phyloP scores from a whole-genome alignment of 2,113 vertebrate species.

The Sciurus niger region DNA sequence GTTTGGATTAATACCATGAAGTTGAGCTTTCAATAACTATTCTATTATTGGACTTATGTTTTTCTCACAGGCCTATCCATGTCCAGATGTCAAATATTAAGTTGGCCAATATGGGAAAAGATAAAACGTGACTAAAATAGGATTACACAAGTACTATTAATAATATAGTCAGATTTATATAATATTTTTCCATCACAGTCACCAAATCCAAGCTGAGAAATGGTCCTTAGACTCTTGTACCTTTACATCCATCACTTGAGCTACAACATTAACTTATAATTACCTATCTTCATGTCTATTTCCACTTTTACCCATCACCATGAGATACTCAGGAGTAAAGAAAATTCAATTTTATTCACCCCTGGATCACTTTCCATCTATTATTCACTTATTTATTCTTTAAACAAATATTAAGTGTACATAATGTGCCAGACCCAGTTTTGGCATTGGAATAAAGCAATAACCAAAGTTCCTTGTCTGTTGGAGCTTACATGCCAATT shows the following conservation, averaged over 20 bases:
- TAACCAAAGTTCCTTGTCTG: background rate
- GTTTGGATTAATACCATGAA: background rate
- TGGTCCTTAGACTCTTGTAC: background rate
- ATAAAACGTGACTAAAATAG: conserved; percentile 6
- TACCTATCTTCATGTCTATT: background rate
- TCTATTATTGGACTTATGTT: background rate
- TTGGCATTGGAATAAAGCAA: background rate
- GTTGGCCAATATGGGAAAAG: background rate
- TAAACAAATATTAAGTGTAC: conserved; percentile 1
- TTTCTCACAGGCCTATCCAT: background rate
- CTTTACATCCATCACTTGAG: background rate
- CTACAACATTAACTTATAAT: background rate
- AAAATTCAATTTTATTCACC: background rate
- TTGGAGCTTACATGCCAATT: background rate
- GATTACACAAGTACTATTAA: background rate
- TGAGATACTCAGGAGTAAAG: background rate
- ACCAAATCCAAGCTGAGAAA: background rate
- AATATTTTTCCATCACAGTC: background rate
- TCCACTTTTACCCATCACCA: background rate
- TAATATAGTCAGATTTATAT: background rate
- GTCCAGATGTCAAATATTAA: background rate
- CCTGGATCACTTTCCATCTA: background rate
- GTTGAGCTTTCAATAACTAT: background rate
- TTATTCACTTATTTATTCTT: conserved; percentile 5
- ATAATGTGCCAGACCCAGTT: background rate